phyloP scores from a whole-genome alignment of 2,888 invertebrate genomes.

The Aphelenchoides bicaudatus region DNA sequence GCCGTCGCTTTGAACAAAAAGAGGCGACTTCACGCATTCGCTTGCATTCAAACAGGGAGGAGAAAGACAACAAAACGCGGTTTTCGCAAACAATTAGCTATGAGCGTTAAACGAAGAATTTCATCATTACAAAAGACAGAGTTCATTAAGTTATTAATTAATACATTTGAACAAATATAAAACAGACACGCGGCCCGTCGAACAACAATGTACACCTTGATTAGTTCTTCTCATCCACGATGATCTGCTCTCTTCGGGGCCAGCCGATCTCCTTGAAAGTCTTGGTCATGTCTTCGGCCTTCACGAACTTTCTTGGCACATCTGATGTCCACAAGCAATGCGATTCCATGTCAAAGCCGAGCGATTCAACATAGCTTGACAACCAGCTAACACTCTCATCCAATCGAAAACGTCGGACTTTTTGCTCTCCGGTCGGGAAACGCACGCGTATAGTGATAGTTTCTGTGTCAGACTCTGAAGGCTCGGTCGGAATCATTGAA shows the following conservation, averaged over 20 bases:
- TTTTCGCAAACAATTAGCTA: too few relatives aligned
- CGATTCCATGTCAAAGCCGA: constrained; percentile 41
- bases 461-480: constrained; percentile 34
- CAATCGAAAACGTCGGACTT: constrained; percentile 48
- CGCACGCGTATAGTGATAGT: constrained; percentile 48
- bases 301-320: constrained; percentile 62
- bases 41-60: too few relatives aligned
- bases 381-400: constrained; percentile 38
- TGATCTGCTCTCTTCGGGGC: constrained; percentile 87
- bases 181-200: too few relatives aligned
- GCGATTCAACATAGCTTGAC: constrained; percentile 42
- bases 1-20: too few relatives aligned
- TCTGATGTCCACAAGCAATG: constrained; percentile 51
- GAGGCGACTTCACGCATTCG: too few relatives aligned
- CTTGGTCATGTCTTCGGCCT: constrained; percentile 72
- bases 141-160: too few relatives aligned
- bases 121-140: too few relatives aligned
- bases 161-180: too few relatives aligned
- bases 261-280: constrained; percentile 79
- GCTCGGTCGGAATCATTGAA: constrained; percentile 44
- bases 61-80: too few relatives aligned
- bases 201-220: constrained; percentile 16
- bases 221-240: constrained; percentile 69
- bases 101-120: too few relatives aligned
- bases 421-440: constrained; percentile 45